Evolutionary conservation across 2,797 vertebrate genomes (phyloP), one percentile per base, ranked within the genome.

Genomic region (Gambusia yucatana): DNA sequence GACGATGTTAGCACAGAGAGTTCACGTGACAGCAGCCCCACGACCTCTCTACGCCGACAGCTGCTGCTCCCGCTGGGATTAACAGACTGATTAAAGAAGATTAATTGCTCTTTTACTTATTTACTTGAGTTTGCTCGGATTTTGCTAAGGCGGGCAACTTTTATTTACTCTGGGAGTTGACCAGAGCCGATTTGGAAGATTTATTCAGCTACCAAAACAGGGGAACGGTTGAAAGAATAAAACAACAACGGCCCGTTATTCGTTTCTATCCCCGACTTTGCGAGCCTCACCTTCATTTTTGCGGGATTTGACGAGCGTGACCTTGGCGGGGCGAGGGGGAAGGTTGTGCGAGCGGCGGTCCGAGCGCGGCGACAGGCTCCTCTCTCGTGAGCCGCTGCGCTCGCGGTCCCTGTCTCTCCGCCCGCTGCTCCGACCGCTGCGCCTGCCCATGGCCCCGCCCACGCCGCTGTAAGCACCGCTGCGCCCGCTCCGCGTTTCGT

Each of bases 281-380:
- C 92, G 94, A 95, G 90, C 92, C 95, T 93, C 96, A 99, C 98
- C 98, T 99, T 99, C 98, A 92, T 98, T 99, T 86, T 99, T 99
- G 86, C 98, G 97, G 1, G 98, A 99, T 83, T 99, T 99, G 91
- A 99, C 97, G 36, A 99, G 91, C 0, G 98, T 99, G 93, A 99
- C 97, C 94, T 98, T 99, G 90, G 98, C 97, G 71, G 98, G 98
- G 28, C 97, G 98, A 17, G 97, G 95, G 3, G 98, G 97, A 78
- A 97, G 97, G 93, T 97, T 98, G 90, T 97, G 95, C 0, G 97
- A 98, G 65, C 96, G 97, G 86, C 96, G 96, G 87, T 99, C 98
- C 1, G 97, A 98, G 79, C 97, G 96, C 0, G 98, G 98, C 0
- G 98, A 99, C 52, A 97, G 92, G 81, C 98, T 99, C 82, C 98